phyloP scores from a whole-genome alignment of 2,113 vertebrate species.

The Tragelaphus imberbis region DNA sequence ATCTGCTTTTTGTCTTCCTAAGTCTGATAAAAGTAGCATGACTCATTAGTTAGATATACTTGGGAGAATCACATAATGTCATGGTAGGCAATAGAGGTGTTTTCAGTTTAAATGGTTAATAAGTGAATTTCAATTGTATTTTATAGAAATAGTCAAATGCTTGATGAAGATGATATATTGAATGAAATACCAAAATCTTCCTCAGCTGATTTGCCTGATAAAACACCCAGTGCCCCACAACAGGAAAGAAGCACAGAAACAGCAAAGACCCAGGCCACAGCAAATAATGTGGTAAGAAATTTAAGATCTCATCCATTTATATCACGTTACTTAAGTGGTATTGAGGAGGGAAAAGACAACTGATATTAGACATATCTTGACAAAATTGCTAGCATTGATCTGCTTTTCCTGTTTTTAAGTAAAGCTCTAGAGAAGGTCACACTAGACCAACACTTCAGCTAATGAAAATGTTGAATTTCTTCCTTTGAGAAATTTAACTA shows the following conservation, averaged over 20 bases:
- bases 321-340: background rate
- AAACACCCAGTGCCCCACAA: background rate
- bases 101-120: background rate
- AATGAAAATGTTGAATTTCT: background rate
- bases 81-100: background rate
- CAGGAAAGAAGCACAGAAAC: background rate
- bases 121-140: conserved; percentile 24
- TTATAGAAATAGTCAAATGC: conserved; percentile 48
- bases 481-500: background rate
- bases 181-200: conserved; percentile 15
- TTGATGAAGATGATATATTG: conserved; percentile 51
- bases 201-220: background rate
- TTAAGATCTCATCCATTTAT: background rate
- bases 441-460: background rate
- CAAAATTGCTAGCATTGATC: background rate
- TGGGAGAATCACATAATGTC: background rate
- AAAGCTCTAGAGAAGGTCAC: background rate
- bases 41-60: background rate
- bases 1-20: background rate
- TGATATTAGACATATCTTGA: background rate
- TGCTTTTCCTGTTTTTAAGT: background rate
- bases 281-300: conserved; percentile 52
- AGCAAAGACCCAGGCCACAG: background rate
- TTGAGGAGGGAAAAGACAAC: background rate
- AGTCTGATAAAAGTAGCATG: background rate